Evolutionary conservation across 1,140 invertebrate species (phyloP), one percentile per base, ranked within the genome.

Genomic region (Dufourea novaeangliae): DNA sequence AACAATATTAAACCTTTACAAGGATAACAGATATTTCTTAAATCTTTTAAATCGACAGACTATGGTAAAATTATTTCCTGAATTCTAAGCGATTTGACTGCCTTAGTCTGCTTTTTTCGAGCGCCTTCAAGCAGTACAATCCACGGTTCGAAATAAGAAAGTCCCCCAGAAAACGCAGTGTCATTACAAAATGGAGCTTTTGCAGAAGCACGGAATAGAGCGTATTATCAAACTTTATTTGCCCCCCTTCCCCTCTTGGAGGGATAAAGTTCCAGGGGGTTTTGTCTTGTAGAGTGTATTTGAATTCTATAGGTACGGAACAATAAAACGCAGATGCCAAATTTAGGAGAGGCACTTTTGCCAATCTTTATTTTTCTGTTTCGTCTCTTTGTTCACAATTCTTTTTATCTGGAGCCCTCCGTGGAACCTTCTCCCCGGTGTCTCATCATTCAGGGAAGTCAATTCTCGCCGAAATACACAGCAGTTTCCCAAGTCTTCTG

Each of bases 291-390:
- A 5, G 22, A n/a, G 32, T 37, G 56, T 54, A 44, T 41, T 62
- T 57, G 68, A 34, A 46, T 41, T 71, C 25, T 70, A 62, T 63
- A 44, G 68, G 27, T n/a, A 6, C 46, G n/a, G 44, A n/a, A 70
- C 68, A 71, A 77, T 77, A 77, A 70, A 70, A 71, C 75, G 46
- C 66, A 77, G 68, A 77, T 71, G 75, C 67, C 44, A 77, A 77
- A 77, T 77, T 77, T 44, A 71, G 46, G 66, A 71, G 44, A 52
- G 74, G 25, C 57, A 71, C 67, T 71, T 71, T 54, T 50, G 41
- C 27, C 74, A 39, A 76, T 76, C 56, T 62, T 77, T 70, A 70
- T 77, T 77, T 71, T 41, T 20, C 57, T 41, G 54, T 69, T 70
- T 62, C 74, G 25, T 39, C 67, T 62, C 74, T 71, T 77, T 63